Percentiles rank a stretch among this genome's conserved stretches.
Evolutionary conservation across 2,113 vertebrate species (phyloP).

Genomic region (Conger conger): DNA sequence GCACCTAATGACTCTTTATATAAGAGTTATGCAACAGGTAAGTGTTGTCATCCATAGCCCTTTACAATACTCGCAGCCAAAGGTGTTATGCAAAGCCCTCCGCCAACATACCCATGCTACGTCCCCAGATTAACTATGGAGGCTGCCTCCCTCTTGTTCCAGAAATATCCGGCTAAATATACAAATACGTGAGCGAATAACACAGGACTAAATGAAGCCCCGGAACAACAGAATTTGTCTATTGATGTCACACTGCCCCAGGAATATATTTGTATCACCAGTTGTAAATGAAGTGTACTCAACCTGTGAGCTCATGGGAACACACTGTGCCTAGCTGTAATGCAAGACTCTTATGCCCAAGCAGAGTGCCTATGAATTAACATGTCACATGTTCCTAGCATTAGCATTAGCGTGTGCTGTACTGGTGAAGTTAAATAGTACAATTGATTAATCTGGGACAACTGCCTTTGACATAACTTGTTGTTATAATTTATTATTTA

Average conservation of each 20-base stretch:
- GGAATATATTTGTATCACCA: not conserved
- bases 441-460: too few relatives aligned
- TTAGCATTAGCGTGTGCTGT: too few relatives aligned
- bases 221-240: not conserved
- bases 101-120: not conserved
- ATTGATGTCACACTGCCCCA: not conserved
- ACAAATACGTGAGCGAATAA: not conserved
- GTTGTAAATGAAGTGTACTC: not conserved
- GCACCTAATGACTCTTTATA: not conserved
- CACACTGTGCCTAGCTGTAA: too few relatives aligned
- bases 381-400: too few relatives aligned
- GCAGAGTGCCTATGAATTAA: too few relatives aligned
- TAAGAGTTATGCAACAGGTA: not conserved
- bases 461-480: too few relatives aligned
- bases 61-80: not conserved
- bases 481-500: too few relatives aligned
- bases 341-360: too few relatives aligned
- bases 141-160: not conserved
- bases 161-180: constrained; percentile 1
- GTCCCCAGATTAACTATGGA: not conserved
- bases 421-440: too few relatives aligned
- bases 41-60: not conserved
- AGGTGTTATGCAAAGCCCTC: constrained; percentile 5
- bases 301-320: not conserved
- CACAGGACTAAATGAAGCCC: not conserved